Conservation (phyloP, 2,888 invertebrate genomes). For the Falcaria lacertinaria region DNA sequence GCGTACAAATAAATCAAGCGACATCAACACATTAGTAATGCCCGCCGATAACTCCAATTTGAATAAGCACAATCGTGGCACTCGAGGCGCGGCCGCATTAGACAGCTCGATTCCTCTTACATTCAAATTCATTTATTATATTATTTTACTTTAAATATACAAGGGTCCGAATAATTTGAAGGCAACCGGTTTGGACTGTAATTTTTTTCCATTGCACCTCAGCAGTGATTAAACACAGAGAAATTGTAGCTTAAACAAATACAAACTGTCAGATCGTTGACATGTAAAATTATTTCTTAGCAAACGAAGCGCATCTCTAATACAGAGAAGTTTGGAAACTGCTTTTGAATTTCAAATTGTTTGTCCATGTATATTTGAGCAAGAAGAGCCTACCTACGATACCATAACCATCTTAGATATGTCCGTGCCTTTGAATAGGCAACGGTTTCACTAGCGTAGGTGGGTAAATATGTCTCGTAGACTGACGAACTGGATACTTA, state of each 20-base stretch:
- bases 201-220: background rate
- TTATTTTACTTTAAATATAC: conserved; percentile 27
- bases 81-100: conserved; percentile 66
- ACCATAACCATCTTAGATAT: conserved; percentile 11
- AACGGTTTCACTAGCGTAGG: conserved; percentile 36
- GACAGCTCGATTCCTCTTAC: conserved; percentile 57
- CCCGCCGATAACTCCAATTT: conserved; percentile 37
- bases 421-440: conserved; percentile 31
- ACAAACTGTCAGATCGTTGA: conserved; percentile 30
- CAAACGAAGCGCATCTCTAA: conserved; percentile 35
- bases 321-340: conserved; percentile 48
- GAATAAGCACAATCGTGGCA: conserved; percentile 43
- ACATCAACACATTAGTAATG: conserved; percentile 56
- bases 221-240: conserved; percentile 4
- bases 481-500: background rate
- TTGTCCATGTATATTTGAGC: conserved; percentile 45
- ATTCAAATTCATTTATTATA: conserved; percentile 45
- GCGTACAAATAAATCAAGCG: conserved; percentile 49
- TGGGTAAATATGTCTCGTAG: conserved; percentile 11
- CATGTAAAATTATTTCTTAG: conserved; percentile 35
- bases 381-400: conserved; percentile 22
- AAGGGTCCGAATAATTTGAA: background rate
- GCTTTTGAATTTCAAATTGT: conserved; percentile 58
- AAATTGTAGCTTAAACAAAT: conserved; percentile 26
- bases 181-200: background rate